Conservation (phyloP, 1,140 invertebrate species). For the Drusus annulatus region DNA sequence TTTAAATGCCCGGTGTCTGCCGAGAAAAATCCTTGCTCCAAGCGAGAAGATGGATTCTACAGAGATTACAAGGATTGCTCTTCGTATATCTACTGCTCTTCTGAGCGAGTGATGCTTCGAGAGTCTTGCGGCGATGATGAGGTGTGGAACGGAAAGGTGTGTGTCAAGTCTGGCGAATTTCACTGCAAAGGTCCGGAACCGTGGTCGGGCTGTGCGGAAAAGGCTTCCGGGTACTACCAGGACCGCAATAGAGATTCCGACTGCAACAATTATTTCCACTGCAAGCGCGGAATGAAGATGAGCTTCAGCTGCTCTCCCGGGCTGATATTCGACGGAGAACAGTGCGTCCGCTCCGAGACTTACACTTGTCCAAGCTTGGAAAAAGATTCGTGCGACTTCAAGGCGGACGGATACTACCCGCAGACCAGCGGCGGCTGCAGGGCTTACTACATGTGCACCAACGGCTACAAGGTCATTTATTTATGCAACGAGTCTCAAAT, state of each 20-base stretch:
- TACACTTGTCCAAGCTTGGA: slow-evolving; percentile 69
- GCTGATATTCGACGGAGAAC: slow-evolving; percentile 70
- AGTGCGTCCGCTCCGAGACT: slow-evolving; percentile 63
- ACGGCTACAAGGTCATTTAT: slow-evolving; percentile 72
- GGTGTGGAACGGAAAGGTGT: slow-evolving; percentile 65
- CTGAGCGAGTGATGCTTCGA: slow-evolving; percentile 64
- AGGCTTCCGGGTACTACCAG: slow-evolving; percentile 69
- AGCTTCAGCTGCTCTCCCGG: slow-evolving; percentile 66
- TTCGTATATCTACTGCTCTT: slow-evolving; percentile 65
- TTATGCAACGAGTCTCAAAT: slow-evolving; percentile 69
- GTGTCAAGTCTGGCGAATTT: slow-evolving; percentile 62
- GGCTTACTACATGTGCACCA: slow-evolving; percentile 73
- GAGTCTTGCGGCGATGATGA: slow-evolving; percentile 62
- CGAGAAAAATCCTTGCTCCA: slow-evolving; percentile 66
- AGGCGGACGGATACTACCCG: slow-evolving; percentile 73
- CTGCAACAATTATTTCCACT: slow-evolving; percentile 71
- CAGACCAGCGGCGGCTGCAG: slow-evolving; percentile 72
- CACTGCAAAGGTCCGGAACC: slow-evolving; percentile 66
- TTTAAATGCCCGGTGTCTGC: slow-evolving; percentile 64
- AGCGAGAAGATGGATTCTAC: slow-evolving; percentile 64
- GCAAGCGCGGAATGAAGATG: slow-evolving; percentile 65
- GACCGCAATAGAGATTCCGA: slow-evolving; percentile 65
- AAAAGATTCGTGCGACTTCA: slow-evolving; percentile 69
- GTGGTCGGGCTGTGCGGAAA: slow-evolving; percentile 65
- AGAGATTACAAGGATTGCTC: slow-evolving; percentile 66